Evolutionary conservation across 2,888 invertebrate species (phyloP), one percentile per base, ranked within the genome.

Genomic region (Acanthosepion lycidas): DNA sequence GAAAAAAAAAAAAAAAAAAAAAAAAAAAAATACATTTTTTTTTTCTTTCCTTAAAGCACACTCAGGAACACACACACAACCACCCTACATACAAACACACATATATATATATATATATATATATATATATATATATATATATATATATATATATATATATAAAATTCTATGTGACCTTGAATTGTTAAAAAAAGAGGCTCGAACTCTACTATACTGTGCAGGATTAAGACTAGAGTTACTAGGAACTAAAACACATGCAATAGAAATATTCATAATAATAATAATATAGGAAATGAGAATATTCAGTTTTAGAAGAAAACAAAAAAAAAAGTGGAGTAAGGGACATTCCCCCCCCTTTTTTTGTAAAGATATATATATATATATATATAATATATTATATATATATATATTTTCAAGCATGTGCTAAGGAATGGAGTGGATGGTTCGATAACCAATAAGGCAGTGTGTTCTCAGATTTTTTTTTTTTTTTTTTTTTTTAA

Each of bases 161-260:
- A n/a, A n/a, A n/a, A 42, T 0, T 92, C 33, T 92, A 49, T 48
- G 42, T 49, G 49, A 92, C 28, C 23, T 20, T 20, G 92, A 92
- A 53, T 26, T 93, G 28, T 23, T 48, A 6, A 49, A 51, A 51
- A 28, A 28, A 42, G 42, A 42, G 42, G 93, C 4, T 51, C 26
- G n/a, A 28, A 20, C 20, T 23, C 49, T 93, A 93, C 51, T 48
- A 4, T 92, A 49, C 53, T 93, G 93, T 92, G 92, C 92, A 92
- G 20, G 20, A 92, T 92, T 92, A 91, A 48, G 48, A 92, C 92
- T 92, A 92, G 42, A 42, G 12, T 33, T 28, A 92, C 92, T 92
- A 92, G 48, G n/a, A 33, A 92, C 92, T 92, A 92, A 92, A 92
- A 15, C 42, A 92, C 92, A 92, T 92, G 92, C 92, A 92, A 23